A percentile compares a stretch with the other conserved stretches of the same genome.
Conservation (phyloP, 2,888 invertebrate species). For the Ornithoptera alexandrae region DNA sequence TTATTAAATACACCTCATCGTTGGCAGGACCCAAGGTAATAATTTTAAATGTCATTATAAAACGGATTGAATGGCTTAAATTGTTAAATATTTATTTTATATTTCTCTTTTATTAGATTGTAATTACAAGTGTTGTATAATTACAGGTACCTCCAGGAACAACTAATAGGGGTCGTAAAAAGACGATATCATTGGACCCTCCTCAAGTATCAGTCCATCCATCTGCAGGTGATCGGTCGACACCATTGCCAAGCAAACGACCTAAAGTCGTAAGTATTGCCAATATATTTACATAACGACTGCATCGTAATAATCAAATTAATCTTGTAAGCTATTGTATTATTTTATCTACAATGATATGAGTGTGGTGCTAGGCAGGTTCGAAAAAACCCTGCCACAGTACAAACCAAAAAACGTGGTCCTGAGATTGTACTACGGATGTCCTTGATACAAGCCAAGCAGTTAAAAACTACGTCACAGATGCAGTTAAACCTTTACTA, state of each 20-base stretch:
- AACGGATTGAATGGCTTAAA: neutral
- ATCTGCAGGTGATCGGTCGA: constrained; percentile 49
- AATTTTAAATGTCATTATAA: neutral
- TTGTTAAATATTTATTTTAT: neutral
- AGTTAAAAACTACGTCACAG: too few species aligned
- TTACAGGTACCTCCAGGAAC: constrained; percentile 86
- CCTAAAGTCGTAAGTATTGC: constrained; percentile 66
- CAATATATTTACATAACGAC: neutral
- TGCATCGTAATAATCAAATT: neutral
- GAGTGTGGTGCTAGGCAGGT: too few species aligned
- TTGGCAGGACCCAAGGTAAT: constrained; percentile 89
- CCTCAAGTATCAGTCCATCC: constrained; percentile 75
- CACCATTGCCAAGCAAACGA: constrained; percentile 63
- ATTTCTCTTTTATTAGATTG: neutral
- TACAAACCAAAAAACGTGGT: too few species aligned
- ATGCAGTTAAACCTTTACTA: too few species aligned
- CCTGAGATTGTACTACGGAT: too few species aligned
- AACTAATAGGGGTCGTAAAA: constrained; percentile 91
- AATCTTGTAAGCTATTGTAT: too few species aligned
- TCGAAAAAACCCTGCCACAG: too few species aligned
- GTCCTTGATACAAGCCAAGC: too few species aligned
- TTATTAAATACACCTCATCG: constrained; percentile 93
- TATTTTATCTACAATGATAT: too few species aligned
- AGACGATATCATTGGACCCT: constrained; percentile 92
- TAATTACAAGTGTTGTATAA: neutral